Conservation (phyloP, 2,113 vertebrate species). For the Hydropotes inermis region DNA sequence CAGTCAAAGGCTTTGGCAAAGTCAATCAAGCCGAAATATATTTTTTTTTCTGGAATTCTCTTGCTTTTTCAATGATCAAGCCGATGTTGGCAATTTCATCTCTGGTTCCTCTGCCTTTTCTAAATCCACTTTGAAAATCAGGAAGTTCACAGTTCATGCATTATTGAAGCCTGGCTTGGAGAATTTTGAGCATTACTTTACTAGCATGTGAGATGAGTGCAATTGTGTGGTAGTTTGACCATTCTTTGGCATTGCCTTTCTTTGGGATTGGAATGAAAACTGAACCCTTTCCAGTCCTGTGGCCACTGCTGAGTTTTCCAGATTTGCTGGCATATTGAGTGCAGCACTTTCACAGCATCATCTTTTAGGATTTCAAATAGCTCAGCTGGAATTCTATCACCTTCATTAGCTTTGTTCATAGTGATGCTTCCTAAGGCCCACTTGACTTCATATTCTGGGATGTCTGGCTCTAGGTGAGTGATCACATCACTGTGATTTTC, state of each 20-base stretch:
- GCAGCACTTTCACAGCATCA: background rate
- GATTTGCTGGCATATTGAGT: background rate
- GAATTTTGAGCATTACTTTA: background rate
- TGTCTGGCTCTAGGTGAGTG: background rate
- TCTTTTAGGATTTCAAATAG: background rate
- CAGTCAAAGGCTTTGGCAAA: background rate
- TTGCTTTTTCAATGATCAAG: background rate
- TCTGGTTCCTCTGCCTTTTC: background rate
- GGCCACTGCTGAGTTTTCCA: background rate
- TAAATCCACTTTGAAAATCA: background rate
- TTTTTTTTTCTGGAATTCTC: background rate
- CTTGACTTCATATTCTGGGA: background rate
- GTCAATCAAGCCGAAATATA: background rate
- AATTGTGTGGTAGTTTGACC: background rate
- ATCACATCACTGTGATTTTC: background rate
- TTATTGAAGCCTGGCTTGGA: background rate
- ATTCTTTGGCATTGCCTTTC: background rate
- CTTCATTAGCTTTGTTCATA: background rate
- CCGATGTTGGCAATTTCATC: background rate
- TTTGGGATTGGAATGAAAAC: background rate
- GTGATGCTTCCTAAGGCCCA: background rate
- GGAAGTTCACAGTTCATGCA: fast-evolving
- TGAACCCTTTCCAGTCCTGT: background rate
- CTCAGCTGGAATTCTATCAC: background rate
- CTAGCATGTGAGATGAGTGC: background rate